These are phyloP conservation scores for Sebastes trivittatus DNA, from an alignment of 2,797 vertebrate species.

Conservation along the genomic window DNA sequence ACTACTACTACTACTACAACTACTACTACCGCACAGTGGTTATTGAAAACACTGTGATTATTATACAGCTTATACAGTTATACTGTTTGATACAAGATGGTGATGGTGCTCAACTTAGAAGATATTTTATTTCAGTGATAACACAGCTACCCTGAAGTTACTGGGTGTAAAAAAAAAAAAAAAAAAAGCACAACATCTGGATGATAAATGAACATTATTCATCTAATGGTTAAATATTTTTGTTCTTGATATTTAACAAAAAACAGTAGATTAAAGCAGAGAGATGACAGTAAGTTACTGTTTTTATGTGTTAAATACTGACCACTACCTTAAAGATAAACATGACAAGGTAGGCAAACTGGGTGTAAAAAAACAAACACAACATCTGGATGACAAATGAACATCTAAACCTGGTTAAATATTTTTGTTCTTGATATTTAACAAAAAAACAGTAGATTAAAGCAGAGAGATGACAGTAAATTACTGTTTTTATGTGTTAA, in stretches of 20 bases:
- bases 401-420: background rate
- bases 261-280: conserved; percentile 29
- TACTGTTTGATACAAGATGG: conserved; percentile 25
- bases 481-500: conserved; percentile 42
- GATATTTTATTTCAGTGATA: conserved; percentile 11
- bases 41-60: conserved; percentile 69
- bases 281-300: conserved; percentile 31
- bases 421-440: conserved; percentile 15
- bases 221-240: background rate
- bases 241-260: conserved; percentile 23
- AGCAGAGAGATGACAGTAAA: conserved; percentile 41
- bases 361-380: conserved; percentile 3
- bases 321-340: conserved; percentile 34
- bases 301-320: conserved; percentile 48
- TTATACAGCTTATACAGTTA: conserved; percentile 52
- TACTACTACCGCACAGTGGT: conserved; percentile 50
- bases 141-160: conserved; percentile 39
- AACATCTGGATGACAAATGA: conserved; percentile 31
- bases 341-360: conserved; percentile 38
- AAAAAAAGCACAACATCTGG: conserved; percentile 30
- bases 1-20: background rate
- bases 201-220: conserved; percentile 20
- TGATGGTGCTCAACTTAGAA: conserved; percentile 26
- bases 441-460: conserved; percentile 10
- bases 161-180: background rate